Base-by-base conservation (phyloP, 2,113 vertebrate genomes). In the Xiphias gladius region DNA sequence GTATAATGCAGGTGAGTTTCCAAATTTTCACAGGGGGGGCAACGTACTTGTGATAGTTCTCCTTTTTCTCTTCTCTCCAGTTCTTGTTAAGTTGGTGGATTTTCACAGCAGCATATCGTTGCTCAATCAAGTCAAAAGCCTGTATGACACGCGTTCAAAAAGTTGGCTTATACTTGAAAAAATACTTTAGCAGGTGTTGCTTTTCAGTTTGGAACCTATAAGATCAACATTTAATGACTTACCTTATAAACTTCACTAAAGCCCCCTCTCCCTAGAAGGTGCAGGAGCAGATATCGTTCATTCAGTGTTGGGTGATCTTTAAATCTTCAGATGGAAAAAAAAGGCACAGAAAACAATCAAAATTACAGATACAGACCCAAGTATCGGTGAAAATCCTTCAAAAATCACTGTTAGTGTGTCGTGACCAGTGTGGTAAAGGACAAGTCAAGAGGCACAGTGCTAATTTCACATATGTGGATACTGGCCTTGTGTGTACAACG, bases 181-280 rank as follows among this genome's bases (percentile, higher is more conserved):
- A 54, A 20, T 19, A 73, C 26, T 24, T 54, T 39, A 6, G 32
- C 13, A 24, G 37, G 28, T n/a, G 26, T 48, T 55, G 85, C 52
- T 0, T 2, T 39, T 26, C 2, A 46, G 20, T 30, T 57, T 41
- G 2, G 41, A 26, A 77, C 12, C 3, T 16, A 30, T 16, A 2
- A 39, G 2, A 54, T 24, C 1, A 41, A 12, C 52, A 46, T 9
- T 14, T 22, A 65, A 43, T 16, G 4, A 64, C 58, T 73, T 95
- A 97, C 98, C 97, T 99, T 99, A 94, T 99, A 99, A 68, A 99
- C 98, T 96, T 99, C 98, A 96, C 98, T 99, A 93, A 99, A 99
- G 87, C 98, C 98, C 80, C 98, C 98, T 96, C 98, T 94, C 80
- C 98, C 98, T 74, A 99, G 96, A 88, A 99, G 96, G 94, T 99